Base-by-base conservation (phyloP, 2,888 invertebrate species). In the Orchesella flavescens region DNA sequence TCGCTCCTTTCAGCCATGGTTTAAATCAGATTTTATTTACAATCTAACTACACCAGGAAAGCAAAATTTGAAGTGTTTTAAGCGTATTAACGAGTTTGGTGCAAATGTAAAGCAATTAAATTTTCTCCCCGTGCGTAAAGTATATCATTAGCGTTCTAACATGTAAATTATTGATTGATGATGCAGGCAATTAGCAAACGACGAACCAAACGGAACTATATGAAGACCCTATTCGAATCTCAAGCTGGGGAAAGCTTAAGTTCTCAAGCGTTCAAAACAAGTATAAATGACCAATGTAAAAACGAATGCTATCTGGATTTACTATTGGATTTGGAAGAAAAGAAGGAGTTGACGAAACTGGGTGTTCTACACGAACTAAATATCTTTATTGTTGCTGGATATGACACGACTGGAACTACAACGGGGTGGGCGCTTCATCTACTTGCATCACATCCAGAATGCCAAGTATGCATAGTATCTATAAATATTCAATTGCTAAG, bases 401-500 rank as follows among this genome's bases (percentile, higher is more conserved):
- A 80, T 19, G 73, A 73, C 13, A 80, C 73, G 4, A 73, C 73
- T 19, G 80, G 73, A 4, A 66, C 80, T 0, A 57, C 73, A 5
- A 15, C 66, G 0, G 73, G 44, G 0, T 80, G 80, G 80, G 19
- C 43, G 12, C 72, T 80, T 15, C 73, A 73, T 15, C 55, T 80
- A 17, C 68, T 80, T 10, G 49, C 80, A 9, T 61, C 13, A 5
- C 44, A 80, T 46, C 80, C 80, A 0, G 53, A 80, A 49, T 10
- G 23, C 9, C 80, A 80, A 49, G 66, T 49, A 49, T 12, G 44
- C 44, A 49, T 7, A 15, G 12, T 10, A 15, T 49, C 12, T 49
- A n/a, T n/a, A n/a, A n/a, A n/a, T n/a, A n/a, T n/a, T n/a, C n/a
- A n/a, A n/a, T n/a, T n/a, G n/a, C n/a, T n/a, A n/a, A n/a, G n/a